Conservation (phyloP, 2,888 invertebrate genomes). For the Plebejus argus region DNA sequence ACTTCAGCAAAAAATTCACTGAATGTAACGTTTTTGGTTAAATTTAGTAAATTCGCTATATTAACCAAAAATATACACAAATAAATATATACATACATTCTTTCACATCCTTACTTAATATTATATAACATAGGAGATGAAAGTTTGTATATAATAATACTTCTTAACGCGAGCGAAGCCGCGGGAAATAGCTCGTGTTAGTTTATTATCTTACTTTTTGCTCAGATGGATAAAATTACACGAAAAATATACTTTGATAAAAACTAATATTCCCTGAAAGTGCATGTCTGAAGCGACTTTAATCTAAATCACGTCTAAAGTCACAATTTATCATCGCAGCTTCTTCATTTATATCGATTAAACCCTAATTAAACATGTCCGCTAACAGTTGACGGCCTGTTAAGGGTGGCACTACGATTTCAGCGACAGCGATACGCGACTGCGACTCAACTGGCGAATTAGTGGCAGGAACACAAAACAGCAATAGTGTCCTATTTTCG, state of each 20-base stretch:
- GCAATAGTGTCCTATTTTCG: too few species aligned
- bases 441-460: background rate
- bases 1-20: background rate
- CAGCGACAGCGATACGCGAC: background rate
- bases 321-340: conserved; percentile 7
- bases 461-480: too few species aligned
- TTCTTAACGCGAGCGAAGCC: too few species aligned
- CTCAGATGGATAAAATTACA: background rate
- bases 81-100: too few species aligned
- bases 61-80: too few species aligned
- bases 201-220: background rate
- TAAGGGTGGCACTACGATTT: background rate
- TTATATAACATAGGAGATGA: too few species aligned
- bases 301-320: background rate
- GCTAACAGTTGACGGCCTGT: background rate
- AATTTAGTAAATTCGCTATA: too few species aligned
- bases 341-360: conserved; percentile 15
- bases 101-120: too few species aligned
- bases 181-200: too few species aligned
- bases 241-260: background rate
- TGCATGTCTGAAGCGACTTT: background rate
- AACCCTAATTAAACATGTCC: conserved; percentile 5
- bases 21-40: too few species aligned
- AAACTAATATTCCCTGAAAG: background rate
- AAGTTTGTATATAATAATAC: too few species aligned